A percentile compares a stretch with the other conserved stretches of the same genome.
phyloP scores from a whole-genome alignment of 2,888 invertebrate species.

The Isotomurus palustris region DNA sequence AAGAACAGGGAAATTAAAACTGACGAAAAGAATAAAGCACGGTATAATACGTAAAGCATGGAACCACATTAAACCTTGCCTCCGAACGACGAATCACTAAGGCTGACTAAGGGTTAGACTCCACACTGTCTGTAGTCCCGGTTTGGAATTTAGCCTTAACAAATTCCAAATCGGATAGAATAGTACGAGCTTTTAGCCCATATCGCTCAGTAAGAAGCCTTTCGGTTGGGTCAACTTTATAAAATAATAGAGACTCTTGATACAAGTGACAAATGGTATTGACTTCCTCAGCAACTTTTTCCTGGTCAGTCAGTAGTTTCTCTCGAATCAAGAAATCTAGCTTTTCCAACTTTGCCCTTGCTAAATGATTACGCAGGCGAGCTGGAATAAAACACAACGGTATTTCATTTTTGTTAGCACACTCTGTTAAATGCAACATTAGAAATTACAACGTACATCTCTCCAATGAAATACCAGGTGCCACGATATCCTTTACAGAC shows the following conservation, averaged over 20 bases:
- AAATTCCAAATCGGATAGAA: background rate
- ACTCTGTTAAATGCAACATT: background rate
- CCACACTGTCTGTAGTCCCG: background rate
- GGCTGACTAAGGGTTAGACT: background rate
- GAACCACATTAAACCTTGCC: background rate
- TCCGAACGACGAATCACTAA: background rate
- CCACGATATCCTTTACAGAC: conserved; percentile 21
- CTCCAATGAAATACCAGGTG: conserved; percentile 30
- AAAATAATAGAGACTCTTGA: conserved; percentile 1
- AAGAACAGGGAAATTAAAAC: no score
- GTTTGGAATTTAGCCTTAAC: background rate
- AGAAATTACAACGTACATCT: conserved; percentile 22
- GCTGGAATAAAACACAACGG: background rate
- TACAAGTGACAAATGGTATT: background rate
- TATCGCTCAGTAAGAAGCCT: background rate
- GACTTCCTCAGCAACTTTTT: background rate
- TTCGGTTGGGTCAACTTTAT: conserved; percentile 4
- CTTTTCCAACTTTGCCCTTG: background rate
- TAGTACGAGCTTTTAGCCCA: conserved; percentile 1
- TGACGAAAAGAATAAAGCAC: no score
- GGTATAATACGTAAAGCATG: no score
- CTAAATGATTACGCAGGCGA: background rate
- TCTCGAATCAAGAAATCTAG: background rate
- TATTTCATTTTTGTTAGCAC: background rate
- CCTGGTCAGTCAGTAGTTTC: background rate